A percentile compares a stretch with the other conserved stretches of the same genome.
Evolutionary conservation across 2,888 invertebrate genomes (phyloP).

Genomic region (Cremastinae sp.): DNA sequence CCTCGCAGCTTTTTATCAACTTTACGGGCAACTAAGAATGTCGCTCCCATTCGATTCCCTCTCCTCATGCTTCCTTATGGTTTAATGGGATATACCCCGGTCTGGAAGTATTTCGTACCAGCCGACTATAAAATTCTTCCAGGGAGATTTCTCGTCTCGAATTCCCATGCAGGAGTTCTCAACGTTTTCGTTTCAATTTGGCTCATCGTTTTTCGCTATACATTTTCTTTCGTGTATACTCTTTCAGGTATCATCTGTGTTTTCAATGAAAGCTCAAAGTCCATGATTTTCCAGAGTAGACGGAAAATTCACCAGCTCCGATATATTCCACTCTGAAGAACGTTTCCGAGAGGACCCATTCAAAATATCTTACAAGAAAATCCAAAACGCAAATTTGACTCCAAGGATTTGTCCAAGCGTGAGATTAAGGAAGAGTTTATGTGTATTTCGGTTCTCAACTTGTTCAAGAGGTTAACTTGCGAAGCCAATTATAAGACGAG

Average conservation of each 20-base stretch:
- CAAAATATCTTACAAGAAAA: slow-evolving; percentile 33
- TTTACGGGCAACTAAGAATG: slow-evolving; percentile 42
- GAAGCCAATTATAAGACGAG: slow-evolving; percentile 56
- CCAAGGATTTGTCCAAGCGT: slow-evolving; percentile 36
- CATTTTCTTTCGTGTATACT: no score
- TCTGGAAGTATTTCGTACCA: slow-evolving; percentile 66
- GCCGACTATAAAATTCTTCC: slow-evolving; percentile 70
- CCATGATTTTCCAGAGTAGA: background rate
- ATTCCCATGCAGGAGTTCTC: slow-evolving; percentile 30
- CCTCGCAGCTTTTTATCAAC: slow-evolving; percentile 52
- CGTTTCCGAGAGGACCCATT: slow-evolving; percentile 6
- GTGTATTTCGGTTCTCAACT: slow-evolving; percentile 45
- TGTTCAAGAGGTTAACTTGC: slow-evolving; percentile 52
- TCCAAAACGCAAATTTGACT: slow-evolving; percentile 29
- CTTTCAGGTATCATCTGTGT: no score
- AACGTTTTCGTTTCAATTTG: no score
- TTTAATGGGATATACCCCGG: slow-evolving; percentile 66
- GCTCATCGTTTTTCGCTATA: no score
- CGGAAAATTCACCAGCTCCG: slow-evolving; percentile 68
- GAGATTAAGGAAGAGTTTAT: slow-evolving; percentile 10
- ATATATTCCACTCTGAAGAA: slow-evolving; percentile 64
- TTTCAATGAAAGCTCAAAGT: no score
- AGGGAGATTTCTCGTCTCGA: slow-evolving; percentile 50
- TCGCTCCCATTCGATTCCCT: slow-evolving; percentile 5
- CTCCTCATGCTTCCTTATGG: slow-evolving; percentile 32